Conservation (phyloP, 2,888 invertebrate species). For the Acanthoscelides obtectus region DNA sequence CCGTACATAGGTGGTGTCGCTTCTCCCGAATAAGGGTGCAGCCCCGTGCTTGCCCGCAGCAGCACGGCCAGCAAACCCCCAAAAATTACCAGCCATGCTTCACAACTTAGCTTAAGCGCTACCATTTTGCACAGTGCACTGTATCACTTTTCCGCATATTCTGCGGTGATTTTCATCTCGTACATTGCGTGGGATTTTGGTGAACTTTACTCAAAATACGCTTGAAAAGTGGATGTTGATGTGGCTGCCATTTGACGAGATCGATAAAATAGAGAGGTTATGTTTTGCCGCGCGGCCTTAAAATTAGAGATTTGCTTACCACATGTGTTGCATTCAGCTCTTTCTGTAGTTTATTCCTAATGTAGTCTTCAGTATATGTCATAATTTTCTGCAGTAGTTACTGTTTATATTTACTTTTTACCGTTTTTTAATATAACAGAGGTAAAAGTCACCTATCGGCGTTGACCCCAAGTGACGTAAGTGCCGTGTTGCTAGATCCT, state of each 20-base stretch:
- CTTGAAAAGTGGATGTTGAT: neutral
- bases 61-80: conserved; percentile 57
- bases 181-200: neutral
- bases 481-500: neutral
- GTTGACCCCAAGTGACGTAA: neutral
- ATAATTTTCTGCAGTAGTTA: conserved; percentile 36
- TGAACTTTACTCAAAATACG: neutral
- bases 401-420: neutral
- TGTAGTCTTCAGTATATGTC: conserved; percentile 60
- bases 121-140: conserved; percentile 18
- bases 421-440: neutral
- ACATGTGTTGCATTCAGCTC: conserved; percentile 66
- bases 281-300: conserved; percentile 17
- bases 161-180: neutral
- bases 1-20: conserved; percentile 88
- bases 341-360: conserved; percentile 62
- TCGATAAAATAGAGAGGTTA: conserved; percentile 17
- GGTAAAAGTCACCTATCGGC: neutral
- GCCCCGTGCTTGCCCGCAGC: conserved; percentile 68
- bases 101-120: conserved; percentile 34
- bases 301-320: conserved; percentile 51
- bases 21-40: conserved; percentile 77
- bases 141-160: neutral
- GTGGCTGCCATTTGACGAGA: conserved; percentile 1
- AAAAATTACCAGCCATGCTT: conserved; percentile 45